Evolutionary conservation across 2,797 vertebrate species (phyloP), one percentile per base, ranked within the genome.

Genomic region (Takifugu ocellatus): DNA sequence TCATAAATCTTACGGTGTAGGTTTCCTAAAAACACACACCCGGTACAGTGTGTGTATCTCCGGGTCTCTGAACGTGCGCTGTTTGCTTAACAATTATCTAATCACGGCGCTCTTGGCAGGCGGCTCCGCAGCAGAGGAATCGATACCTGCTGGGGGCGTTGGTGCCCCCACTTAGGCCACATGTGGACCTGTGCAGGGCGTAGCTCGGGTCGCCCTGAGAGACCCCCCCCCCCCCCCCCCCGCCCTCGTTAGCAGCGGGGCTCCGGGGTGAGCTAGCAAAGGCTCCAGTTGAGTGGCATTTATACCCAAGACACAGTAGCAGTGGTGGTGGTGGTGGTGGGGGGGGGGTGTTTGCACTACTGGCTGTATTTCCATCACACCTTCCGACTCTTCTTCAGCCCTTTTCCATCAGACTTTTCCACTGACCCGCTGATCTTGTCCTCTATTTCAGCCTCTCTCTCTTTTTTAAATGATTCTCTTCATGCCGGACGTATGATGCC

Each of bases 401-500:
- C 29, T 72, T 63, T 49, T 43, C 44, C 76, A 74, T 62, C 57
- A 61, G 72, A 81, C 60, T 85, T 86, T 86, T 77, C 79, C 77
- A 59, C 57, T 79, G 70, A 75, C 66, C 81, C 64, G 50, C 11
- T 81, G 72, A 78, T 79, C 77, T 61, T 53, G 83, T 75, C 77
- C 53, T 59, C 70, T 63, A 53, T 72, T 75, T 33, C 31, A 33
- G 8, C 10, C 21, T 21, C 21, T 21, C 21, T 21, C 21, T 21
- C 21, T 72, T 6, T 24, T 42, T 54, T 52, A 26, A n/a, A 45
- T 39, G 26, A 61, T 1, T 69, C 69, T 58, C 63, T 64, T 68
- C 72, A 56, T 60, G 70, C 80, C 76, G 81, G 84, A 79, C 79
- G 75, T 72, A 78, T 80, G 73, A 73, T 36, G 66, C 86, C 74